Conservation (phyloP, 2,113 vertebrate species). For the Microtus richardsoni region DNA sequence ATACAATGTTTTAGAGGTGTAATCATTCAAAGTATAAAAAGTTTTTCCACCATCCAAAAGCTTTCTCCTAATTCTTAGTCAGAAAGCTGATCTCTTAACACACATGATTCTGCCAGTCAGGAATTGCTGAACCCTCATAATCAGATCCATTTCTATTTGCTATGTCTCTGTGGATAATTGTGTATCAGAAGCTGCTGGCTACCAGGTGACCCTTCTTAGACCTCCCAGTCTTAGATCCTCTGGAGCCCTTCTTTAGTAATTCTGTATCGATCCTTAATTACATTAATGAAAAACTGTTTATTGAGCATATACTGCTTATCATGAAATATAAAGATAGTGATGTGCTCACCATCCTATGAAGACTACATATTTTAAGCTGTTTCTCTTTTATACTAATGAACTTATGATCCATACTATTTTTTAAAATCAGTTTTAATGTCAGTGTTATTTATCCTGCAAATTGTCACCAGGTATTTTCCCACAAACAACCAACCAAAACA, state of each 20-base stretch:
- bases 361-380: not conserved
- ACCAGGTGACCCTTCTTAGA: not conserved
- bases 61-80: not conserved
- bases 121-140: not conserved
- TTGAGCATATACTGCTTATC: not conserved
- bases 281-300: not conserved
- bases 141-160: not conserved
- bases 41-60: not conserved
- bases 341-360: not conserved
- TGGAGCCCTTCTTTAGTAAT: not conserved
- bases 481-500: not conserved
- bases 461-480: too few relatives aligned
- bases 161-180: not conserved
- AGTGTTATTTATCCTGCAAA: not conserved
- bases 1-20: not conserved
- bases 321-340: not conserved
- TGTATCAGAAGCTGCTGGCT: not conserved
- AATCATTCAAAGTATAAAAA: not conserved
- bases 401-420: not conserved
- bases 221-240: not conserved
- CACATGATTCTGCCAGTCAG: too few relatives aligned
- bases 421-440: too few relatives aligned
- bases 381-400: not conserved
- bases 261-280: not conserved
- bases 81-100: not conserved